phyloP scores from a whole-genome alignment of 2,797 vertebrate genomes.

The Syngnathus acus region DNA sequence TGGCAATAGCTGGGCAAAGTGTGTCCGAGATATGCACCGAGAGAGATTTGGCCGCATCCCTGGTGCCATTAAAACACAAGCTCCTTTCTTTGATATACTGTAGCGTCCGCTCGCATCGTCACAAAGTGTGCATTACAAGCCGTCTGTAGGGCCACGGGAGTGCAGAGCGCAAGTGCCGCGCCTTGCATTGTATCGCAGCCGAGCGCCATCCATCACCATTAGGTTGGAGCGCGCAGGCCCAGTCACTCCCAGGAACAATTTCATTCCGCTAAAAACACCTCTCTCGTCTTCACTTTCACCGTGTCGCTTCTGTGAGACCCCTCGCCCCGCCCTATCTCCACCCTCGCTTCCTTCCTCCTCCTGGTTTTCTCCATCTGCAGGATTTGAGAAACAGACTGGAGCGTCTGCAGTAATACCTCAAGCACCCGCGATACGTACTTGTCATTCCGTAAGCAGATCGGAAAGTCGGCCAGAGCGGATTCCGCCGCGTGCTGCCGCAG shows the following conservation, averaged over 20 bases:
- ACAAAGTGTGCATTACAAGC: constrained; percentile 7
- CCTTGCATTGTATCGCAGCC: constrained; percentile 58
- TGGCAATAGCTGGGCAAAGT: neutral
- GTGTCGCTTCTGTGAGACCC: constrained; percentile 17
- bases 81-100: constrained; percentile 5
- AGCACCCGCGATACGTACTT: constrained; percentile 37
- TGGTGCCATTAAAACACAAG: neutral
- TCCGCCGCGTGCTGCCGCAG: constrained; percentile 28
- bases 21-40: neutral
- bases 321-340: constrained; percentile 8
- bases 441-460: constrained; percentile 47
- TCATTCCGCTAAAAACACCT: constrained; percentile 62
- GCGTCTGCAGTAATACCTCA: constrained; percentile 62
- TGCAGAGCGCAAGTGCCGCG: constrained; percentile 8
- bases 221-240: constrained; percentile 46
- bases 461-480: constrained; percentile 38
- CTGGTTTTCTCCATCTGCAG: constrained; percentile 26
- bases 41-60: neutral
- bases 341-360: constrained; percentile 43
- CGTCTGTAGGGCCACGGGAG: neutral
- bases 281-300: constrained; percentile 39
- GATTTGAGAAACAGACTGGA: constrained; percentile 57
- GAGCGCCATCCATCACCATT: constrained; percentile 65
- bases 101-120: neutral
- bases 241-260: constrained; percentile 66